Conservation (phyloP, 2,797 vertebrate genomes). For the Xenops minutus region DNA sequence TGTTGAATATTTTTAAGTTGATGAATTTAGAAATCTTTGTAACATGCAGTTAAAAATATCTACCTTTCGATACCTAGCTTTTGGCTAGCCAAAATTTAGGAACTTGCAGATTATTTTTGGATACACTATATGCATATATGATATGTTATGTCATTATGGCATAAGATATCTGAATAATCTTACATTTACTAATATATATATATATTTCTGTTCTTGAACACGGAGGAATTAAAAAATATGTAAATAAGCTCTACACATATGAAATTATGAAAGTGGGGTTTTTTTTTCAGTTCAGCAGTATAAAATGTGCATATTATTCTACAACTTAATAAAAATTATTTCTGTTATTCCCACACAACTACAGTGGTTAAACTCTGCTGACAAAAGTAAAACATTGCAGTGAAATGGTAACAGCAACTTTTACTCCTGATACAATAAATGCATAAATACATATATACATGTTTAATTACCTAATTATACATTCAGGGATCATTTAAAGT, state of each 20-base stretch:
- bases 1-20: not conserved
- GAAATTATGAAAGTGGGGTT: not conserved
- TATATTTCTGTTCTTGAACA: not conserved
- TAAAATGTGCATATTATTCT: not conserved
- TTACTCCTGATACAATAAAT: not conserved
- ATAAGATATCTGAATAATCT: not conserved
- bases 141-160: not conserved
- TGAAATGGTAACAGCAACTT: not conserved
- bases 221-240: not conserved
- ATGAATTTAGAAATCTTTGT: not conserved
- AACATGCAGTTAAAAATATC: not conserved
- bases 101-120: not conserved
- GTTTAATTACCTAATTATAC: not conserved
- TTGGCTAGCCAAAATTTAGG: not conserved
- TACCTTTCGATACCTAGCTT: not conserved
- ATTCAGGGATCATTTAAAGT: not conserved
- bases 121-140: not conserved
- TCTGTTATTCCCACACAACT: not conserved
- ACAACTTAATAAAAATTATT: not conserved
- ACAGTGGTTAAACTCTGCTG: not conserved
- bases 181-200: not conserved
- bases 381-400: not conserved
- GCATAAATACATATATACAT: not conserved
- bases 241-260: not conserved
- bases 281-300: not conserved